Evolutionary conservation across 2,113 vertebrate genomes (phyloP).

Genomic region (Hoplias malabaricus): DNA sequence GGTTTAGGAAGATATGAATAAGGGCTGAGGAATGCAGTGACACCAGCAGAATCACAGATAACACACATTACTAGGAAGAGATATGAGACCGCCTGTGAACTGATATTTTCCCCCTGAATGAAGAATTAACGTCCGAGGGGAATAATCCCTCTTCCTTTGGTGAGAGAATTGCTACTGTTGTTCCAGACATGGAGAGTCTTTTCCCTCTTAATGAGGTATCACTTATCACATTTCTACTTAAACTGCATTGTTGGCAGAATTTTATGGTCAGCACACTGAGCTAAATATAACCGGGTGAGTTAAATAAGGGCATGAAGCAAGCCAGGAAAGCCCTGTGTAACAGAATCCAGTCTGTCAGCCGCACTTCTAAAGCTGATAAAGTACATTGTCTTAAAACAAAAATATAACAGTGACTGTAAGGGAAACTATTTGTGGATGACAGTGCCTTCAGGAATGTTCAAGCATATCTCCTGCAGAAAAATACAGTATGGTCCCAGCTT

Average conservation of each 20-base stretch:
- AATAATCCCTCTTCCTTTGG: conserved; percentile 40
- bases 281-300: conserved; percentile 75
- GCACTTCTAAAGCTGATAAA: conserved; percentile 61
- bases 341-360: conserved; percentile 63
- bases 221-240: conserved; percentile 63
- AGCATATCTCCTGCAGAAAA: conserved; percentile 61
- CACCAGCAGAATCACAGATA: conserved; percentile 4
- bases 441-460: conserved; percentile 72
- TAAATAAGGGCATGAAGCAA: conserved; percentile 76
- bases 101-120: conserved; percentile 11
- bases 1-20: conserved; percentile 16
- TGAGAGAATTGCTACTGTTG: conserved; percentile 33
- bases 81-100: background rate
- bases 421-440: conserved; percentile 76
- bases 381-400: conserved; percentile 73
- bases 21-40: background rate
- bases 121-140: conserved; percentile 30
- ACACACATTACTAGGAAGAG: conserved; percentile 11
- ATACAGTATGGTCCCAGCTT: conserved; percentile 59
- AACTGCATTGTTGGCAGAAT: conserved; percentile 76
- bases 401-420: conserved; percentile 75
- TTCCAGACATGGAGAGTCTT: conserved; percentile 43
- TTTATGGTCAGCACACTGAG: conserved; percentile 64
- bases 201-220: conserved; percentile 58
- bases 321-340: conserved; percentile 76